These are phyloP conservation scores for Zonitis immaculata DNA, from an alignment of 2,888 invertebrate genomes.

Conservation along the genomic window DNA sequence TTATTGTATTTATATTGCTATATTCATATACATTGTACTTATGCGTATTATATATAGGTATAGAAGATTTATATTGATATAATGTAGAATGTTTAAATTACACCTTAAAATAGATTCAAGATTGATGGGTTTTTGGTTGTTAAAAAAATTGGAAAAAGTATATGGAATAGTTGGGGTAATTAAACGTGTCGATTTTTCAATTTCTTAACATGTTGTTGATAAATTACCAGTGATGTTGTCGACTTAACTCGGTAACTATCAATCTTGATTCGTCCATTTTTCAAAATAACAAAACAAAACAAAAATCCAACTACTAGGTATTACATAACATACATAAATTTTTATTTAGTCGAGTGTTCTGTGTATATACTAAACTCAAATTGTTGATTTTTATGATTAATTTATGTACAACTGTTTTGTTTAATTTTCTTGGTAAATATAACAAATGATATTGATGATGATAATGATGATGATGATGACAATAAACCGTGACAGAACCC, in stretches of 20 bases:
- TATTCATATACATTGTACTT: too few relatives aligned
- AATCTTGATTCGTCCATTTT: conserved; percentile 8
- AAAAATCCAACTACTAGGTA: not conserved
- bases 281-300: not conserved
- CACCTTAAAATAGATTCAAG: too few relatives aligned
- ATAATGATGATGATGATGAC: conserved; percentile 15
- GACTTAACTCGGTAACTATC: conserved; percentile 20
- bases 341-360: too few relatives aligned
- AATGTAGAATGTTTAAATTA: too few relatives aligned
- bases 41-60: conserved; percentile 5
- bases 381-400: too few relatives aligned
- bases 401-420: too few relatives aligned
- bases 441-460: too few relatives aligned
- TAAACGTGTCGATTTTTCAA: conserved; percentile 42
- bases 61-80: conserved; percentile 8
- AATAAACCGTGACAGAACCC: conserved; percentile 40
- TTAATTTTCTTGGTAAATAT: too few relatives aligned
- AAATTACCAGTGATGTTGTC: conserved; percentile 33
- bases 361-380: too few relatives aligned
- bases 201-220: conserved; percentile 34
- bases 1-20: conserved; percentile 20
- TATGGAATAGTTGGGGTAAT: conserved; percentile 35
- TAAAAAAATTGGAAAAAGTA: conserved; percentile 30
- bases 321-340: too few relatives aligned
- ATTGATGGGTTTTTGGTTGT: too few relatives aligned